These are phyloP conservation scores for Ectemnius lituratus DNA, from an alignment of 2,888 invertebrate genomes.

Conservation along the genomic window DNA sequence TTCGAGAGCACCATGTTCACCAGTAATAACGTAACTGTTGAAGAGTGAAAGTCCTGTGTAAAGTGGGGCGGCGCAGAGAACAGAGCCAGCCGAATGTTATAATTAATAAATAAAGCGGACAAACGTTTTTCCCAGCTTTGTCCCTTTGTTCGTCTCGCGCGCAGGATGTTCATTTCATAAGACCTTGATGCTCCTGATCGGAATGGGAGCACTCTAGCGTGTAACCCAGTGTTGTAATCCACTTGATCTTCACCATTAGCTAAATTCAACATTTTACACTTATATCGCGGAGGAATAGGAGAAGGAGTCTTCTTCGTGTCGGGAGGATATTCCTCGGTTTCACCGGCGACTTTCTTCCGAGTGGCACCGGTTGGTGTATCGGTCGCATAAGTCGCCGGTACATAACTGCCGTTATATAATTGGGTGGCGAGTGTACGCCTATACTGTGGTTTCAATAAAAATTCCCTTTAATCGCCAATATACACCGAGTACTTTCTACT, in stretches of 20 bases:
- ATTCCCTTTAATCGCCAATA: conserved; percentile 45
- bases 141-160: conserved; percentile 24
- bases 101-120: conserved; percentile 69
- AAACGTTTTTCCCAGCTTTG: conserved; percentile 37
- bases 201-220: conserved; percentile 19
- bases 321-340: background rate
- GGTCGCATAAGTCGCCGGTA: conserved; percentile 21
- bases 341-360: conserved; percentile 31
- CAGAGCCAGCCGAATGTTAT: conserved; percentile 57
- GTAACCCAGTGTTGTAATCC: conserved; percentile 4
- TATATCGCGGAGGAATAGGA: background rate
- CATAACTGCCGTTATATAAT: conserved; percentile 58
- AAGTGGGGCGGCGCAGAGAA: conserved; percentile 68
- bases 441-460: conserved; percentile 44
- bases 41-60: conserved; percentile 75
- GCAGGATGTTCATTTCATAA: conserved; percentile 35
- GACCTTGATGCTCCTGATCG: conserved; percentile 47
- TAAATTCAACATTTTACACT: background rate
- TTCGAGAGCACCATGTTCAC: conserved; percentile 56
- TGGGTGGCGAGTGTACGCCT: conserved; percentile 20
- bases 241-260: background rate
- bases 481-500: conserved; percentile 54
- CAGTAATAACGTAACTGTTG: conserved; percentile 75
- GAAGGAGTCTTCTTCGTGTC: background rate
- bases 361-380: conserved; percentile 19